Percentiles rank a stretch among this genome's conserved stretches.
These are phyloP conservation scores for Eremobia ochroleuca DNA, from an alignment of 2,888 invertebrate genomes.

Conservation along the genomic window DNA sequence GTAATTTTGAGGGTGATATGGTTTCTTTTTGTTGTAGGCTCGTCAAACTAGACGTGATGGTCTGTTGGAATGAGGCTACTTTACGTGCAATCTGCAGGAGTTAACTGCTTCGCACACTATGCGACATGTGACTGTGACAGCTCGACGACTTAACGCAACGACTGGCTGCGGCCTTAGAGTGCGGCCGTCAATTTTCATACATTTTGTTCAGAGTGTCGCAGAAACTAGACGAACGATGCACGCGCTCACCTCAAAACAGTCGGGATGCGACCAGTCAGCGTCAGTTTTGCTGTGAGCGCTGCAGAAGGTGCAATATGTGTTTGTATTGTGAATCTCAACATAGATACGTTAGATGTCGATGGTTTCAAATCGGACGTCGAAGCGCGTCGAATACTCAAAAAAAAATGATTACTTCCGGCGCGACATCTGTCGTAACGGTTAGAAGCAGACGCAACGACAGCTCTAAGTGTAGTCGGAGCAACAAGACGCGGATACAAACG, in stretches of 20 bases:
- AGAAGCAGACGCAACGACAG: background rate
- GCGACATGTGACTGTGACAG: background rate
- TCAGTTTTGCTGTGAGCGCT: no score
- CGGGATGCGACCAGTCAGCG: no score
- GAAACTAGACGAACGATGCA: background rate
- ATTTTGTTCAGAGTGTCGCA: background rate
- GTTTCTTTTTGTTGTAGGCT: background rate
- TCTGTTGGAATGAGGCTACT: background rate
- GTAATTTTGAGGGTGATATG: conserved; percentile 30
- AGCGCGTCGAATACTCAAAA: background rate
- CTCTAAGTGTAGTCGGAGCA: no score
- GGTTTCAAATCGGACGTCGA: background rate
- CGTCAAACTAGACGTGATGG: background rate
- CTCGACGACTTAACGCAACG: background rate
- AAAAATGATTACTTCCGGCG: background rate
- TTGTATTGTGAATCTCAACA: background rate
- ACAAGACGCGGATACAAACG: no score
- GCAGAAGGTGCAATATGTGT: no score
- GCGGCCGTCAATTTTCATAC: background rate
- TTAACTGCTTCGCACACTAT: no score
- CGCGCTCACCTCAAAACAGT: background rate
- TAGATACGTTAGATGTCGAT: background rate
- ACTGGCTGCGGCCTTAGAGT: no score
- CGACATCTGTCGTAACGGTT: background rate
- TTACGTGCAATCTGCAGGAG: no score